Base-by-base conservation (phyloP, 2,113 vertebrate species). In the Lasiurus borealis region DNA sequence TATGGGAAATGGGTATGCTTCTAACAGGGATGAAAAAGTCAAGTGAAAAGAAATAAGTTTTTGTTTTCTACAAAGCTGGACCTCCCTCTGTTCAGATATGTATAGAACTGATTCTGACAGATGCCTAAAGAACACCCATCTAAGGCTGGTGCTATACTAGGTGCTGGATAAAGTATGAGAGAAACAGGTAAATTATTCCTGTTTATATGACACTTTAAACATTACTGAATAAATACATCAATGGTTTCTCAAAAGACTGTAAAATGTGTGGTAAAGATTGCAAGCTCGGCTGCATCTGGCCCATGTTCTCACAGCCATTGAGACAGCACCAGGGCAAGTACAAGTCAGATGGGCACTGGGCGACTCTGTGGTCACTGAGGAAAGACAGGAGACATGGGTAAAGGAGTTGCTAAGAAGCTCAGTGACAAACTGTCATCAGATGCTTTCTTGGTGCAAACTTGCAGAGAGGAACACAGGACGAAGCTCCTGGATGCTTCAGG, bases 371-470 rank as follows among this genome's bases (percentile, higher is more conserved):
- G 46, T n/a, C 46, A 1, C 75, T 50, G 16, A 31, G 29, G 98
- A 92, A 97, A 98, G 98, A 91, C 93, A 95, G 90, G 92, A 97
- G 99, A 99, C 98, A 99, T 99, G 99, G 99, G 97, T 80, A 99
- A 99, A 98, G 99, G 98, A 19, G 99, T 99, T 98, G 99, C 99
- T 90, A 99, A 98, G 97, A 99, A 99, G 98, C 14, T 29, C 1
- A 50, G 73, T n/a, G 75, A 46, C 75, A 77, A n/a, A 31, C 18
- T 77, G 75, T n/a, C 99, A 98, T 99, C 99, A 0, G 99, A 99
- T 72, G 99, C 99, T 93, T 99, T 99, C 98, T 99, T 99, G 98
- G 99, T 99, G 98, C 99, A 99, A 98, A 99, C 99, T 50, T 99
- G 99, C 95, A 97, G 99, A 95, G 99, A 99, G 98, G 99, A 99